A percentile compares a stretch with the other conserved stretches of the same genome.
Conservation (phyloP, 2,113 vertebrate genomes). For the Ageneiosus marmoratus region DNA sequence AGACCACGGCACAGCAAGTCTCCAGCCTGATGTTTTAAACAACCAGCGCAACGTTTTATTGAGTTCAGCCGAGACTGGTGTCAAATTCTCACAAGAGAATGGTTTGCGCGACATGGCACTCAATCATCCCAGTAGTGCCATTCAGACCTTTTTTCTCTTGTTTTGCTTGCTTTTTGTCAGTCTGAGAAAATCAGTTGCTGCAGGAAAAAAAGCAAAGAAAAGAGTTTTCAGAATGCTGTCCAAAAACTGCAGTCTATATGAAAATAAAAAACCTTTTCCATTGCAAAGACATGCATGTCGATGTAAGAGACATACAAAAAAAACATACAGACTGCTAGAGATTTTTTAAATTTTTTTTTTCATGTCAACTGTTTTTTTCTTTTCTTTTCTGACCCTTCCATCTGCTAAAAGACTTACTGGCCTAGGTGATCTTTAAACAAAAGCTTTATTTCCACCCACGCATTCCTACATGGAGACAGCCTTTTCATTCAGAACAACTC, state of each 20-base stretch:
- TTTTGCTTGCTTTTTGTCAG: neutral
- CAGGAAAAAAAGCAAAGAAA: neutral
- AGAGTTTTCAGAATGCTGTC: neutral
- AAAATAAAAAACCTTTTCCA: neutral
- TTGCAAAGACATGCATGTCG: neutral
- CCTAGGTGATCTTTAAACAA: slow-evolving; percentile 53
- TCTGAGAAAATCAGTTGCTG: neutral
- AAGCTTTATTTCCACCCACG: slow-evolving; percentile 66
- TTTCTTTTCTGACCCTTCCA: slow-evolving; percentile 19
- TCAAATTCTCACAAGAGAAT: slow-evolving; percentile 38
- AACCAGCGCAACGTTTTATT: slow-evolving; percentile 65
- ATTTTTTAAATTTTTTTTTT: neutral
- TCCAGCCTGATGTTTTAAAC: slow-evolving; percentile 59
- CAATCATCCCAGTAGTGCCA: slow-evolving; percentile 22
- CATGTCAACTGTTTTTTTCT: neutral
- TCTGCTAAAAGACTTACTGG: slow-evolving; percentile 47
- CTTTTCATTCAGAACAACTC: slow-evolving; percentile 61
- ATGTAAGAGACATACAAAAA: too few relatives aligned
- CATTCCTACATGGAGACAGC: slow-evolving; percentile 59
- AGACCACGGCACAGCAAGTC: slow-evolving; percentile 49
- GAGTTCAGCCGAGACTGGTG: slow-evolving; percentile 57
- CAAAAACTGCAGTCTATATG: neutral
- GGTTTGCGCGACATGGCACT: neutral
- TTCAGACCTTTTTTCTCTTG: slow-evolving; percentile 17
- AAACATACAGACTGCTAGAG: neutral